Base-by-base conservation (phyloP, 1,140 invertebrate genomes). In the Cyrtorhinus lividipennis region DNA sequence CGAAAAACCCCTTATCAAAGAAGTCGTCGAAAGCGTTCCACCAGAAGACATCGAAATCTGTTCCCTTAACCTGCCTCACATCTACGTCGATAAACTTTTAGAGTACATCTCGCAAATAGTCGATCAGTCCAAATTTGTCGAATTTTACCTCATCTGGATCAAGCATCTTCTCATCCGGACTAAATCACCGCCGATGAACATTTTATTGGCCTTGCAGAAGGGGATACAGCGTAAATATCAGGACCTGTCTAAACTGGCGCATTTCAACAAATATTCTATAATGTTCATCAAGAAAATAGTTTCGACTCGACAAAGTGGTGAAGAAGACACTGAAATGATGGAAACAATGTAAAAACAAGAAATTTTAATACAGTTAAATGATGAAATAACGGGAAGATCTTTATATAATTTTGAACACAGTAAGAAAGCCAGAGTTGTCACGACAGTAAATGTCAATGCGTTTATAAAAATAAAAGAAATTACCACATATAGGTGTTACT, bases 71-170 rank as follows among this genome's bases (percentile, higher is more conserved):
- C 71, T 96, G 2, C 79, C 88, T 12, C 76, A 83, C 44, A 73
- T 84, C n/a, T 95, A 92, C 72, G 74, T 86, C 0, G 82, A 88
- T 66, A 81, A 85, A 62, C 70, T 92, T 23, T 72, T 95, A 5
- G 75, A 77, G 56, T 85, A 85, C 64, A 69, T 94, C 23, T 82
- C 84, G 0, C 75, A 76, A 18, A 78, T 84, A 60, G 71, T 96
- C 18, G 90, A 92, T 68, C 77, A 75, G 13, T 85, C 87, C 1
- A 77, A 80, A 1, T 92, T 96, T 71, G 71, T 96, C 53, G 88
- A 96, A 71, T 94, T 93, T 72, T 91, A 95, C 74, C 72, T 94
- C 0, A 72, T 80, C 24, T 98, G 92, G 93, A 76, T 84, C 45
- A 79, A 84, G 66, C 70, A 70, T 46, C 72, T 92, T 1, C 70